Conservation (phyloP, 2,888 invertebrate species). For the Pollenia griseotomentosa region DNA sequence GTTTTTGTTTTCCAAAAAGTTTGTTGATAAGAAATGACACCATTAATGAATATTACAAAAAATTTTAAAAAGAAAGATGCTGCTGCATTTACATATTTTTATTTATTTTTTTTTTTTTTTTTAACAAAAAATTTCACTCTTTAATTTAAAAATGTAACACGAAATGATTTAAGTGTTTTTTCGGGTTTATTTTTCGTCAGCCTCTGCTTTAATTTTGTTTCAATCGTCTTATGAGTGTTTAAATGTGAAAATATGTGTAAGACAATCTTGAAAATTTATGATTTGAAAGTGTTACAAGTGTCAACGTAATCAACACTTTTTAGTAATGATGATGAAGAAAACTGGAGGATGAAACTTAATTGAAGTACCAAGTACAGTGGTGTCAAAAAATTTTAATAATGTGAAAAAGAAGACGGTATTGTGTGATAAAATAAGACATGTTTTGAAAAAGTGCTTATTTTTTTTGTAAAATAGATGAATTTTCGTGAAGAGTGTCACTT, state of each 20-base stretch:
- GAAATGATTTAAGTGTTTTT: constrained; percentile 45
- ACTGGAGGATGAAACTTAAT: constrained; percentile 31
- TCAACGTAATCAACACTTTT: constrained; percentile 73
- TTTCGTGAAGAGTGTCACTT: too few relatives aligned
- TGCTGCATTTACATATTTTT: constrained; percentile 57
- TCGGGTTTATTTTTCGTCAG: constrained; percentile 16
- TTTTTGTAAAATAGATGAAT: too few relatives aligned
- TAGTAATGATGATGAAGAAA: constrained; percentile 53
- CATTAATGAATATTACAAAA: constrained; percentile 57
- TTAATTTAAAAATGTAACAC: constrained; percentile 16
- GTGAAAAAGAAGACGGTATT: too few relatives aligned
- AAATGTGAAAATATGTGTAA: constrained; percentile 61
- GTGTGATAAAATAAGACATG: too few relatives aligned
- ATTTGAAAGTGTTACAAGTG: constrained; percentile 75
- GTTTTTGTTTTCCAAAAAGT: background rate
- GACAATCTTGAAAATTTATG: constrained; percentile 74
- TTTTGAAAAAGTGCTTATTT: background rate
- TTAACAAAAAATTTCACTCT: constrained; percentile 39
- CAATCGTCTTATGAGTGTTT: constrained; percentile 38
- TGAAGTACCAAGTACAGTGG: constrained; percentile 28
- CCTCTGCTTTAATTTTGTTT: constrained; percentile 57
- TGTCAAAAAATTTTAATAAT: background rate
- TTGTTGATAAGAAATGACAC: constrained; percentile 69
- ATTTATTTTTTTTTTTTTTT: constrained; percentile 51
- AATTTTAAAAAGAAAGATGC: constrained; percentile 23